A percentile compares a stretch with the other conserved stretches of the same genome.
These are phyloP conservation scores for Anas georgica DNA, from an alignment of 2,797 vertebrate genomes.

Conservation along the genomic window DNA sequence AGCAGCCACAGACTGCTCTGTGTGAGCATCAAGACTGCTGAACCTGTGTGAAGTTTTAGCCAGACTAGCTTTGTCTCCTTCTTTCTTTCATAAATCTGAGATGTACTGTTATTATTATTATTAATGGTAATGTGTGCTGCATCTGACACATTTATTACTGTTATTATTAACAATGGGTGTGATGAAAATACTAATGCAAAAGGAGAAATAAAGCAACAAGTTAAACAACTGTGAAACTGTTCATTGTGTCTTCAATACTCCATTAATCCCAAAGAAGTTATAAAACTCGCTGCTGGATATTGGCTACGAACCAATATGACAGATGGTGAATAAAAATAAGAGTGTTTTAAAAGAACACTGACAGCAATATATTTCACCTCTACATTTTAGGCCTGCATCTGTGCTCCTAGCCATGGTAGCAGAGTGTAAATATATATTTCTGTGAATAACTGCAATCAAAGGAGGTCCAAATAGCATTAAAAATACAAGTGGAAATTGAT, in stretches of 20 bases:
- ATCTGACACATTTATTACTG: neutral
- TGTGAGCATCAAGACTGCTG: neutral
- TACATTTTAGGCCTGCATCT: neutral
- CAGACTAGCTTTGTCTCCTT: neutral
- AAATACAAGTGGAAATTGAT: neutral
- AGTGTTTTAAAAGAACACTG: slow-evolving; percentile 6
- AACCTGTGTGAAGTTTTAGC: neutral
- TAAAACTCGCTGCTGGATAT: neutral
- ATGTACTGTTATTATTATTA: neutral
- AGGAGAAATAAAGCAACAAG: slow-evolving; percentile 9
- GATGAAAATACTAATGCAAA: neutral
- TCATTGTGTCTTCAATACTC: slow-evolving; percentile 1
- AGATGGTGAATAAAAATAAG: slow-evolving; percentile 32
- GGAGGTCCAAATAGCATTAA: neutral
- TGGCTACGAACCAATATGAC: neutral
- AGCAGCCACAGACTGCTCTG: neutral
- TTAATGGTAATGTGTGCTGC: neutral
- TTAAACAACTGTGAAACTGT: slow-evolving; percentile 16
- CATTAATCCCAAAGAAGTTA: slow-evolving; percentile 19
- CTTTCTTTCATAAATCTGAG: neutral
- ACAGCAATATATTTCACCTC: neutral
- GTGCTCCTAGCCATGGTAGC: neutral
- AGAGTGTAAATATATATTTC: neutral
- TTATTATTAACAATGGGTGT: neutral
- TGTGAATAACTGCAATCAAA: neutral